These are phyloP conservation scores for Crossocerus cetratus DNA, from an alignment of 2,888 invertebrate species.

Conservation along the genomic window DNA sequence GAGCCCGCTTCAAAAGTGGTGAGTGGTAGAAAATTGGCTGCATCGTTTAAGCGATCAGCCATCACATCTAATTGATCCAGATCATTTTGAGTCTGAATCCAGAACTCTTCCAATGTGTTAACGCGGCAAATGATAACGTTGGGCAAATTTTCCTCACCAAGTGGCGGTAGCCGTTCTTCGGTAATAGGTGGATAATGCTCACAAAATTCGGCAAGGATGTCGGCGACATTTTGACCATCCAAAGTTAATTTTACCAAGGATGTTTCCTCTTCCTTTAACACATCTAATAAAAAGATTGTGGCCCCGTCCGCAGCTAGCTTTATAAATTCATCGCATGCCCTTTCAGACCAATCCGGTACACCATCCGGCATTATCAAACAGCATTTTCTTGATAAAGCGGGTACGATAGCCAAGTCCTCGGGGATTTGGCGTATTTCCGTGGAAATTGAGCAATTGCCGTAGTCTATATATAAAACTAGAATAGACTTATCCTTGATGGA, in stretches of 20 bases:
- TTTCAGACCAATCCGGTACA: conserved; percentile 75
- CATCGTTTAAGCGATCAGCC: conserved; percentile 80
- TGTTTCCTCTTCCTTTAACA: conserved; percentile 80
- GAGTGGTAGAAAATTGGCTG: conserved; percentile 79
- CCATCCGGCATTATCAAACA: conserved; percentile 78
- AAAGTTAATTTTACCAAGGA: conserved; percentile 84
- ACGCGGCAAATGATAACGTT: conserved; percentile 63
- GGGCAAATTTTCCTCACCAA: conserved; percentile 68
- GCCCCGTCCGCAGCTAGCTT: conserved; percentile 77
- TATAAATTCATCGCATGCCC: conserved; percentile 71
- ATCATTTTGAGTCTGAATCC: conserved; percentile 74
- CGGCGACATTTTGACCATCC: conserved; percentile 81
- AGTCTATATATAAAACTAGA: conserved; percentile 84
- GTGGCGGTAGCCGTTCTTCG: conserved; percentile 67
- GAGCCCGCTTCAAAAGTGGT: conserved; percentile 78
- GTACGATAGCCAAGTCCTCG: conserved; percentile 79
- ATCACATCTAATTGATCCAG: conserved; percentile 80
- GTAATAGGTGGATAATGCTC: conserved; percentile 29
- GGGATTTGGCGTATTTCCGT: conserved; percentile 81
- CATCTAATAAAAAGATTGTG: conserved; percentile 78
- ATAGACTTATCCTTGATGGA: conserved; percentile 80
- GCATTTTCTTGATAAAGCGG: conserved; percentile 83
- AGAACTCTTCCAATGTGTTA: conserved; percentile 70
- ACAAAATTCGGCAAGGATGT: conserved; percentile 76
- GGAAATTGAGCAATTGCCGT: conserved; percentile 83